These are phyloP conservation scores for Meteorus colon DNA, from an alignment of 2,888 invertebrate genomes.

Conservation along the genomic window DNA sequence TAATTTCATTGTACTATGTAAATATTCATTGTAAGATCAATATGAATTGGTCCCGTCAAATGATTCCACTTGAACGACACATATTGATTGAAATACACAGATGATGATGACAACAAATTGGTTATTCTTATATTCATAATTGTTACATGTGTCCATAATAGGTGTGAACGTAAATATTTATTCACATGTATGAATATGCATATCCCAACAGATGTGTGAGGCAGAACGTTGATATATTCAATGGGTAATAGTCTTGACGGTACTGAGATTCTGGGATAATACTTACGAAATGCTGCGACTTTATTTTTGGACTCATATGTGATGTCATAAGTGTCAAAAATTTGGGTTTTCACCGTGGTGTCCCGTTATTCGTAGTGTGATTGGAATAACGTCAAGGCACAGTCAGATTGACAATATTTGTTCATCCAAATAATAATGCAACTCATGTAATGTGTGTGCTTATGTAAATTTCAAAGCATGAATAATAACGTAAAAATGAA, in stretches of 20 bases:
- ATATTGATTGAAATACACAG: neutral
- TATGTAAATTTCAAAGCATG: neutral
- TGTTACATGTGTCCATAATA: neutral
- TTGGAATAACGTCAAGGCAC: neutral
- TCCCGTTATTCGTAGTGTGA: neutral
- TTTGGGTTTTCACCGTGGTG: neutral
- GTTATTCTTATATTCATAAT: neutral
- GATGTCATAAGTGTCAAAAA: conserved; percentile 60
- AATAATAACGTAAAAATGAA: neutral
- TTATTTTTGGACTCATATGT: conserved; percentile 68
- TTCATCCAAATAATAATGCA: neutral
- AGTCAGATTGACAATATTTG: neutral
- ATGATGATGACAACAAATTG: neutral
- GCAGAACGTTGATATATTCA: neutral
- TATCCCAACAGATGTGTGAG: neutral
- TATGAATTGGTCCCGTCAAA: neutral
- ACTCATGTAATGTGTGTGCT: neutral
- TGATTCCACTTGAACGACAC: neutral
- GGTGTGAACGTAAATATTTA: neutral
- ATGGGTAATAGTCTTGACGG: conserved; percentile 53
- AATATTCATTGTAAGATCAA: neutral
- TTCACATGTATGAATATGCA: neutral
- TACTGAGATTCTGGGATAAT: conserved; percentile 64
- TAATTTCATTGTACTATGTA: neutral
- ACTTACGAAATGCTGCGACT: conserved; percentile 65